These are phyloP conservation scores for Lindbergichthys nudifrons DNA, from an alignment of 2,797 vertebrate species.

Conservation along the genomic window DNA sequence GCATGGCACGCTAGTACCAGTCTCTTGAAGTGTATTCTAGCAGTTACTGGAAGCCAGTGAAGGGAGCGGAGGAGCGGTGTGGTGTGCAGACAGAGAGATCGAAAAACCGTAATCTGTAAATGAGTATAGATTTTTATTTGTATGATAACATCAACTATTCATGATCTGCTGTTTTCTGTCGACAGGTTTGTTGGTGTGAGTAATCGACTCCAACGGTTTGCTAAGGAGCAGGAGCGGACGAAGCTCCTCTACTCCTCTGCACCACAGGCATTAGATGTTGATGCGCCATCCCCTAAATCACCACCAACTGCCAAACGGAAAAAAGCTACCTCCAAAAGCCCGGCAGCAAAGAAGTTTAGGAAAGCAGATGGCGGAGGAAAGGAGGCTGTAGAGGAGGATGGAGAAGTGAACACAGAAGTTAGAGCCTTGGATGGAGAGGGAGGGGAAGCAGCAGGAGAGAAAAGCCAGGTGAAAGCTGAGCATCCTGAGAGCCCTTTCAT, in stretches of 20 bases:
- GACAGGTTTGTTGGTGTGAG: conserved; percentile 88
- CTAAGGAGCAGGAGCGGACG: conserved; percentile 90
- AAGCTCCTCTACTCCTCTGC: conserved; percentile 83
- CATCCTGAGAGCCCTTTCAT: conserved; percentile 7
- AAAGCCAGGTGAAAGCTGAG: conserved; percentile 3
- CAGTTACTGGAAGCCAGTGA: too few relatives aligned
- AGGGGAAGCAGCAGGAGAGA: conserved; percentile 6
- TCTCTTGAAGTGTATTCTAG: too few relatives aligned
- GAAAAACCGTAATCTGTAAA: background rate
- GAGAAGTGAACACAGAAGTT: background rate
- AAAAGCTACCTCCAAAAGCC: conserved; percentile 1
- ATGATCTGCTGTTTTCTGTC: background rate
- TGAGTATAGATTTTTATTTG: background rate
- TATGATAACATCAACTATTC: background rate
- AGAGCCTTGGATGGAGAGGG: background rate
- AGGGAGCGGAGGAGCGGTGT: too few relatives aligned
- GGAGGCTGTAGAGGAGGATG: background rate
- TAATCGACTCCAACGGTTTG: conserved; percentile 89
- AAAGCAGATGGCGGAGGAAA: conserved; percentile 39
- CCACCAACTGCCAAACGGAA: background rate
- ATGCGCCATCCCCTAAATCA: conserved; percentile 1
- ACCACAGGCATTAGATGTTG: background rate
- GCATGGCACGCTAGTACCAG: too few relatives aligned
- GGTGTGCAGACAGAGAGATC: too few relatives aligned
- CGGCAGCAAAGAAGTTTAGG: conserved; percentile 22